Conservation (phyloP, 2,888 invertebrate genomes). For the Noctua comes region DNA sequence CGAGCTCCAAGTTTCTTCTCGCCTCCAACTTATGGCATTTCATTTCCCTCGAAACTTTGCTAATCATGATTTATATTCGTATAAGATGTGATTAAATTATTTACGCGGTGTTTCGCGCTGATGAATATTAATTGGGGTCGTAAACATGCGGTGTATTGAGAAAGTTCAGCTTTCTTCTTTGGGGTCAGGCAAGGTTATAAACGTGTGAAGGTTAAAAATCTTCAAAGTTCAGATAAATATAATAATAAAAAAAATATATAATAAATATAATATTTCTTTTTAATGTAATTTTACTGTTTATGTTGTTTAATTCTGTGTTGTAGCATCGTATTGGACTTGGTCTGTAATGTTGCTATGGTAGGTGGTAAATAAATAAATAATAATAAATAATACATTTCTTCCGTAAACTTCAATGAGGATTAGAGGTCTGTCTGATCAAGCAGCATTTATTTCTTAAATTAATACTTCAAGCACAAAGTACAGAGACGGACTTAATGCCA, state of each 20-base stretch:
- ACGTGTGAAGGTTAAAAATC: background rate
- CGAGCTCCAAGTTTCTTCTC: constrained; percentile 49
- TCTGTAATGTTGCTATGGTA: too few species aligned
- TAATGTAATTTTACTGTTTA: too few species aligned
- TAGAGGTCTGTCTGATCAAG: background rate
- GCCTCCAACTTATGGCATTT: constrained; percentile 53
- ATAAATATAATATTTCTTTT: too few species aligned
- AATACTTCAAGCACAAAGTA: too few species aligned
- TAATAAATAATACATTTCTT: background rate
- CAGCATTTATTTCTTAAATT: too few species aligned
- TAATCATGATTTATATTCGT: constrained; percentile 56
- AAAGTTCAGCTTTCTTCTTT: constrained; percentile 12
- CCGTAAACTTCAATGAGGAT: background rate
- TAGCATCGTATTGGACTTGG: too few species aligned
- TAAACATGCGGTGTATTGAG: constrained; percentile 13
- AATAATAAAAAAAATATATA: too few species aligned
- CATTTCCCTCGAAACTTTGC: constrained; percentile 61
- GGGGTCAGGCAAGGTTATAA: background rate
- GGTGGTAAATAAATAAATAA: too few species aligned
- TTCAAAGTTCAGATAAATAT: too few species aligned
- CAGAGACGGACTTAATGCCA: too few species aligned
- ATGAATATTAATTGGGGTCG: constrained; percentile 41
- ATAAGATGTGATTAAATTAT: constrained; percentile 38
- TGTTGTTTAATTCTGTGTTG: too few species aligned
- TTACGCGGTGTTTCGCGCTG: constrained; percentile 15